Conservation (phyloP, 2,888 invertebrate genomes). For the Watsonalla cultraria region DNA sequence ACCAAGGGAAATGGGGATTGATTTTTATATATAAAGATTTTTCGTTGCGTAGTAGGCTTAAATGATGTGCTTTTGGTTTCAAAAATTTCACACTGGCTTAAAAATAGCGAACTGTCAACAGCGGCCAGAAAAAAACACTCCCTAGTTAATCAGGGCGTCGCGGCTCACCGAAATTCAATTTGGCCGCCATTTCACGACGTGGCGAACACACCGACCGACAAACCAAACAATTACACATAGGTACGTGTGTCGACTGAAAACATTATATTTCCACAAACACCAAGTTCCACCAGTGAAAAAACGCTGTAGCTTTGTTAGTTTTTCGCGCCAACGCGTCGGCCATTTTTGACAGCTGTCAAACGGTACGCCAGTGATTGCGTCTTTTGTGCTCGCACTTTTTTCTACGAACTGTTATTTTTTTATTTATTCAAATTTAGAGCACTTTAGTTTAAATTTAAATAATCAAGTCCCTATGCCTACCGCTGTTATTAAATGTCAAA, state of each 20-base stretch:
- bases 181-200: conserved; percentile 49
- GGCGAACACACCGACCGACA: conserved; percentile 52
- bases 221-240: conserved; percentile 72
- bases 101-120: conserved; percentile 5
- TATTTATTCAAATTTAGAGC: conserved; percentile 11
- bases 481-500: conserved; percentile 38
- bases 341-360: conserved; percentile 75
- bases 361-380: conserved; percentile 49
- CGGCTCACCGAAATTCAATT: conserved; percentile 71
- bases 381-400: conserved; percentile 56
- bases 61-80: too few relatives aligned
- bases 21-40: too few relatives aligned
- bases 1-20: too few relatives aligned
- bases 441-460: background rate
- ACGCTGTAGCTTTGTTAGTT: conserved; percentile 62
- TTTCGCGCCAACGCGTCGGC: conserved; percentile 62
- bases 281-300: conserved; percentile 44
- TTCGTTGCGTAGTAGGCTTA: too few relatives aligned
- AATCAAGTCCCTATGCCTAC: background rate
- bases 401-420: conserved; percentile 10
- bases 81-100: too few relatives aligned
- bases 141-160: conserved; percentile 51
- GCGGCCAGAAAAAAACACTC: conserved; percentile 23
- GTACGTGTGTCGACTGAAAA: conserved; percentile 63
- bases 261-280: conserved; percentile 67